A percentile compares a stretch with the other conserved stretches of the same genome.
Evolutionary conservation across 2,113 vertebrate species (phyloP).

Genomic region (Anthoscopus minutus): DNA sequence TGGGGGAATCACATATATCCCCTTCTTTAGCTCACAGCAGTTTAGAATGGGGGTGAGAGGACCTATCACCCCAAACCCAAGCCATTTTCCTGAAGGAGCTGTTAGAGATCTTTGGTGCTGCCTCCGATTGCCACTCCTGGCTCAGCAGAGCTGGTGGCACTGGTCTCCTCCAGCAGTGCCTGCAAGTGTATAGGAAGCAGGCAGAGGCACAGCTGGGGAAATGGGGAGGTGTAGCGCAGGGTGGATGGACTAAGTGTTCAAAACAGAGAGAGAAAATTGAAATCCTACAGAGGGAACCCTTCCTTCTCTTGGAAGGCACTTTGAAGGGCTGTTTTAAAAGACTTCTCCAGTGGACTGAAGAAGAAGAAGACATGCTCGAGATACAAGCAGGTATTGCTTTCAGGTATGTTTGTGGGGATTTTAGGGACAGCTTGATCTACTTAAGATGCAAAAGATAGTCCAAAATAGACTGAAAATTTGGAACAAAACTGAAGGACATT

Average conservation of each 20-base stretch:
- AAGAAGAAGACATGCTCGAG: not conserved
- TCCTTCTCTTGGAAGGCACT: not conserved
- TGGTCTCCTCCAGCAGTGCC: not conserved
- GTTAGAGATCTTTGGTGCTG: not conserved
- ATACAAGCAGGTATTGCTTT: not conserved
- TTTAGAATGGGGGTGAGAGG: not conserved
- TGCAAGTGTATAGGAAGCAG: rapidly evolving
- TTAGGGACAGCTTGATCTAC: not conserved
- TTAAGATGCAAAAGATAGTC: not conserved
- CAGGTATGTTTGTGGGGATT: not conserved
- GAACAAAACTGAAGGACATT: not conserved
- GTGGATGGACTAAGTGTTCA: not conserved
- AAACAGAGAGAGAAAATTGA: not conserved
- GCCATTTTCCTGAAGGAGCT: rapidly evolving
- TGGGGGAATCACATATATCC: not conserved
- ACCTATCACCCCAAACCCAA: rapidly evolving
- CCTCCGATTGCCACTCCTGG: not conserved
- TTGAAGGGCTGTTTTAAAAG: not conserved
- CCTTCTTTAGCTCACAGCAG: rapidly evolving
- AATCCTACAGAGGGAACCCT: not conserved
- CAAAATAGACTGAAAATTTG: not conserved
- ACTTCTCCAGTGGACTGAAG: not conserved
- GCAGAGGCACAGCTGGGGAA: rapidly evolving
- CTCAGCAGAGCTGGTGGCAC: rapidly evolving
- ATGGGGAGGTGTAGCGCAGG: rapidly evolving